Base-by-base conservation (phyloP, 2,888 invertebrate genomes). In the Tortricodes alternella region DNA sequence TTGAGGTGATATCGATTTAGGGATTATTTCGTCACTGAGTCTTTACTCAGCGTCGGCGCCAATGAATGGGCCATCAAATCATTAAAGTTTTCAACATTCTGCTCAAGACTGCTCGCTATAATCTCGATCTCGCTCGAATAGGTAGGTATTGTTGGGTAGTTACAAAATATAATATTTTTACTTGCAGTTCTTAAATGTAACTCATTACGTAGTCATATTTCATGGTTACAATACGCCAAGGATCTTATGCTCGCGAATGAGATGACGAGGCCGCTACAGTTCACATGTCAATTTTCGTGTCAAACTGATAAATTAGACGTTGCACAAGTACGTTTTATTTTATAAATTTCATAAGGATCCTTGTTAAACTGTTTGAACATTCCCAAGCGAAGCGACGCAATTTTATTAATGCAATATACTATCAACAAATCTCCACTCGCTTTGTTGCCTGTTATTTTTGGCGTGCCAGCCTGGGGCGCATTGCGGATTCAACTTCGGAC, bases 11-110 rank as follows among this genome's bases (percentile, higher is more conserved):
- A 62, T 62, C 55, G 58, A 62, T 60, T 49, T 50, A 56, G 60
- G 57, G 55, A 58, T 60, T 59, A 58, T 66, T 65, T 66, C 63
- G 59, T 59, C 60, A 66, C 38, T 53, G 56, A 62, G 52, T 58
- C n/a, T n/a, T n/a, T n/a, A 62, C 65, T 63, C 66, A 62, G 62
- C 61, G 59, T 58, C 58, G 57, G 59, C 56, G 52, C 43, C 62
- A 64, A 63, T 62, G 23, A 50, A 50, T 48, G 23, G 59, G 63
- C 50, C 62, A 61, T 60, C 57, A 63, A 64, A 52, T 53, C 58
- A 57, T 60, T 53, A 59, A 56, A 61, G 55, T 60, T 67, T 66
- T 66, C 62, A 39, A 24, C 41, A 62, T 60, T 35, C 24, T 39
- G 52, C 27, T 35, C 35, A 44, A 39, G 35, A 38, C 48, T 32